Base-by-base conservation (phyloP, 2,888 invertebrate species). In the Nephrocerus scutellatus region DNA sequence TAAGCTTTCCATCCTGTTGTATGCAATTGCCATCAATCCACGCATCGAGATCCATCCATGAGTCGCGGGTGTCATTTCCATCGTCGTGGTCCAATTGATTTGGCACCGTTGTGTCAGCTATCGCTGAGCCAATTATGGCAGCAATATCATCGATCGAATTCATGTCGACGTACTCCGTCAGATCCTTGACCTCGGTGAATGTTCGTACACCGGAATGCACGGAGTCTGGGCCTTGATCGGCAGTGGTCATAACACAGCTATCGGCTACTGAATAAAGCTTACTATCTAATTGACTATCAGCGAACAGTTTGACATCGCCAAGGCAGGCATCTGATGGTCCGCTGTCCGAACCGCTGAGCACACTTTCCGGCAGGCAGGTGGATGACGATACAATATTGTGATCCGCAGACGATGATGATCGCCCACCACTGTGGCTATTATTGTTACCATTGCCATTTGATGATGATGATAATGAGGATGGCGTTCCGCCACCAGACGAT, bases 41-140 rank as follows among this genome's bases (percentile, higher is more conserved):
- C 40, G 84, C 84, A 48, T 89, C 89, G 36, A 89, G 73, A 60
- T 89, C 88, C 76, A 87, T 84, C 89, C 89, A 90, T 51, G 82
- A 82, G 53, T 88, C 87, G 43, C 85, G 72, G 2, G 85, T 84
- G 34, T 79, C 81, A 59, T 75, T 71, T 1, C 80, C 80, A 36
- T 83, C 84, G 48, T 84, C 84, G 48, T 77, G 77, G n/a, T 76
- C 74, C 44, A 75, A 72, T 40, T 74, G 74, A 50, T 75, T 78
- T n/a, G 84, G 82, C 23, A 86, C 86, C 2, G 89, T 89, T 8
- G 88, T 87, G 56, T 88, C 89, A 2, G 87, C 89, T 53, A 90
- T 88, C 39, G 89, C 88, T 3, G 86, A 87, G 2, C 89, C 88
- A 46, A 89, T 87, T 39, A 88, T 84, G 13, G 85, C 86, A 1